These are phyloP conservation scores for Aspiorhynchus laticeps DNA, from an alignment of 2,113 vertebrate species.

Conservation along the genomic window DNA sequence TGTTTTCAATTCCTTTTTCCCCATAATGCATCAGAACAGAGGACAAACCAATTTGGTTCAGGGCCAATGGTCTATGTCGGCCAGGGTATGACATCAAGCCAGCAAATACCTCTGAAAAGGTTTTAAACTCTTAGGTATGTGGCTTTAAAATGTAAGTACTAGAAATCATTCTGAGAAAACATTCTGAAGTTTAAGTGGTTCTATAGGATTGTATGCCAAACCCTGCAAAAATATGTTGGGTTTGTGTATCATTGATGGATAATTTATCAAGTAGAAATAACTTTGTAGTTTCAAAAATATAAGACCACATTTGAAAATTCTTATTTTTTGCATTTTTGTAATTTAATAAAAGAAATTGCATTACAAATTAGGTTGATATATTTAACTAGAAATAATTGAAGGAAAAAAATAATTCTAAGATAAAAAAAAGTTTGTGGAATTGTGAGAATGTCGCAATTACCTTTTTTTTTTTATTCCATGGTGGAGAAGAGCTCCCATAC, in stretches of 20 bases:
- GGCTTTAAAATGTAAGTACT: background rate
- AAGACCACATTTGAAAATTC: background rate
- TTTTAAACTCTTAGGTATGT: background rate
- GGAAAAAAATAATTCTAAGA: too few relatives aligned
- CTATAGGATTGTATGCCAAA: background rate
- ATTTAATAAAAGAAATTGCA: background rate
- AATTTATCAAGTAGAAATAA: background rate
- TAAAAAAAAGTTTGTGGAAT: too few relatives aligned
- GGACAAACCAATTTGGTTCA: slow-evolving; percentile 32
- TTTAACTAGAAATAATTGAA: background rate
- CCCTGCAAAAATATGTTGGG: background rate
- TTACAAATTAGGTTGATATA: background rate
- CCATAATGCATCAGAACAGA: slow-evolving; percentile 40
- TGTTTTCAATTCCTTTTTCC: slow-evolving; percentile 15
- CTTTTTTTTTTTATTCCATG: too few relatives aligned
- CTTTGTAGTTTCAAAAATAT: background rate
- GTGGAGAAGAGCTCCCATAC: too few relatives aligned
- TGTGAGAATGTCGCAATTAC: too few relatives aligned
- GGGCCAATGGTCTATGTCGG: slow-evolving; percentile 12
- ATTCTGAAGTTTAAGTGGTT: background rate
- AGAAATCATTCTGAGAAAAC: slow-evolving; percentile 12
- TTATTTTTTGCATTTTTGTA: background rate
- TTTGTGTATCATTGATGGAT: background rate
- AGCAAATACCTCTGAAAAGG: background rate
- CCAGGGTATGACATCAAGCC: background rate